Percentiles rank a stretch among this genome's conserved stretches.
These are phyloP conservation scores for Nudaria mundana DNA, from an alignment of 2,888 invertebrate species.

Conservation along the genomic window DNA sequence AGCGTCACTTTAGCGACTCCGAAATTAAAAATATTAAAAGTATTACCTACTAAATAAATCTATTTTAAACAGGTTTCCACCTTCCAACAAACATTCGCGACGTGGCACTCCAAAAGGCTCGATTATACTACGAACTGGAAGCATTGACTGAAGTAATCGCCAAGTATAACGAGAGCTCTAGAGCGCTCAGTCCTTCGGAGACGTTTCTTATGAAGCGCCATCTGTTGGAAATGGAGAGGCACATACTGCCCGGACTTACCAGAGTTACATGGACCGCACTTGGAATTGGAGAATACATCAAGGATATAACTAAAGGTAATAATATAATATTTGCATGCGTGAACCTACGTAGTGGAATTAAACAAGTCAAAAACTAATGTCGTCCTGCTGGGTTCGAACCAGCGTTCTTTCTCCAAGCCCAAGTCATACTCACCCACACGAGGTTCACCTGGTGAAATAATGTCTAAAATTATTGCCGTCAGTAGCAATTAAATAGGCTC, in stretches of 20 bases:
- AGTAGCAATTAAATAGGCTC: no score
- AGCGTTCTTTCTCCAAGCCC: no score
- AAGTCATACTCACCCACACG: no score
- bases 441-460: no score
- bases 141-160: constrained; percentile 80
- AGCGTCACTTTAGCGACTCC: no score
- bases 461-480: no score
- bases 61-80: constrained; percentile 49
- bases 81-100: constrained; percentile 76
- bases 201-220: constrained; percentile 85
- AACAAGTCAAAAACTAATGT: background rate
- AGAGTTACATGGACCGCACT: constrained; percentile 94
- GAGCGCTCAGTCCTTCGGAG: constrained; percentile 86
- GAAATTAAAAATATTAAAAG: no score
- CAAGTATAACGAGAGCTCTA: constrained; percentile 84
- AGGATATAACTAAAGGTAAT: constrained; percentile 68
- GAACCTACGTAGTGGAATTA: background rate
- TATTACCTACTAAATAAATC: no score
- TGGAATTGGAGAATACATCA: constrained; percentile 87
- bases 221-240: constrained; percentile 86
- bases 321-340: no score
- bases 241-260: constrained; percentile 89
- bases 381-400: no score
- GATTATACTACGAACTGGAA: constrained; percentile 84
- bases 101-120: constrained; percentile 82